A percentile compares a stretch with the other conserved stretches of the same genome.
Conservation (phyloP, 2,888 invertebrate genomes). For the Nomada hirtipes region DNA sequence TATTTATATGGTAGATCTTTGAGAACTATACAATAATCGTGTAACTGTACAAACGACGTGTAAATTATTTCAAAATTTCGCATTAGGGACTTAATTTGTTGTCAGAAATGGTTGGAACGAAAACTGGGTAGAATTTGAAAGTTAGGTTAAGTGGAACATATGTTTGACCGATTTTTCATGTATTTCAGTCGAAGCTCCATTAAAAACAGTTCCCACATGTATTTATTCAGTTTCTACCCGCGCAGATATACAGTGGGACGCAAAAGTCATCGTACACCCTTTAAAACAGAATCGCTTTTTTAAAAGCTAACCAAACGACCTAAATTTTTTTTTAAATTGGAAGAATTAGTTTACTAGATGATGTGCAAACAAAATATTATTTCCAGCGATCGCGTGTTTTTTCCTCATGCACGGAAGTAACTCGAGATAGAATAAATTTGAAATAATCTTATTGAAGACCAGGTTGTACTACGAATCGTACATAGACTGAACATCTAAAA, state of each 20-base stretch:
- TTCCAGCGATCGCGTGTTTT: too few species aligned
- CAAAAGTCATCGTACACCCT: too few species aligned
- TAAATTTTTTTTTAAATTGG: too few species aligned
- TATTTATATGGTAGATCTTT: not conserved
- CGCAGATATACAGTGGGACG: not conserved
- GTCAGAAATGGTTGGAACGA: not conserved
- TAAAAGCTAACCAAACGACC: too few species aligned
- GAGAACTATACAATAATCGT: not conserved
- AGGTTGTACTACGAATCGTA: too few species aligned
- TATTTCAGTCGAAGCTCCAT: not conserved
- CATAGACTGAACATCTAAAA: too few species aligned
- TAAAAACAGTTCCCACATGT: not conserved
- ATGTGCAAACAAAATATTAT: too few species aligned
- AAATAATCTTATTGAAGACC: too few species aligned
- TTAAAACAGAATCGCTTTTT: too few species aligned
- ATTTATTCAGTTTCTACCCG: not conserved
- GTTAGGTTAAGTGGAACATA: slow-evolving; percentile 29
- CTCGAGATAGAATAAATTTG: too few species aligned
- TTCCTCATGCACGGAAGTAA: too few species aligned
- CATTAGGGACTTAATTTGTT: not conserved
- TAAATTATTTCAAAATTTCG: not conserved
- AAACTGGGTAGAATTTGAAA: not conserved
- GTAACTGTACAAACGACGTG: not conserved
- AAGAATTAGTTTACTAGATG: too few species aligned
- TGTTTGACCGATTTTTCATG: slow-evolving; percentile 7